These are phyloP conservation scores for Brachionus manjavacas DNA, from an alignment of 1,140 invertebrate species.

Conservation along the genomic window DNA sequence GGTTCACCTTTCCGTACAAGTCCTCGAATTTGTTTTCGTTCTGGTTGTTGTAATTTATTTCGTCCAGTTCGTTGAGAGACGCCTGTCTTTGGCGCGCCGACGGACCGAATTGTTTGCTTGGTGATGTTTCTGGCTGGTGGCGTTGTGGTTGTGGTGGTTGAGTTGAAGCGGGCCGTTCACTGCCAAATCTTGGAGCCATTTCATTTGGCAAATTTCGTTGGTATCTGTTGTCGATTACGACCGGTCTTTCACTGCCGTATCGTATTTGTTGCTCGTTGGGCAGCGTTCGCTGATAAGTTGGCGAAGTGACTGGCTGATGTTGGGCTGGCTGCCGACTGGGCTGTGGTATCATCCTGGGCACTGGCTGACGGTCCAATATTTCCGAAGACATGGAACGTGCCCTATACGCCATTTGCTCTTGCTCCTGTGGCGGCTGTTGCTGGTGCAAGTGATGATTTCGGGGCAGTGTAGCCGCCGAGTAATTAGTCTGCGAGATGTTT, in stretches of 20 bases:
- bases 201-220: conserved; percentile 25
- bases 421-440: not conserved
- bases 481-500: not conserved
- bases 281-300: not conserved
- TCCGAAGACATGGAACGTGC: conserved; percentile 12
- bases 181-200: not conserved
- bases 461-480: conserved; percentile 1
- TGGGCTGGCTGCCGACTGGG: not conserved
- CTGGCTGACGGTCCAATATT: not conserved
- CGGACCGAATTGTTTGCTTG: not conserved
- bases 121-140: not conserved
- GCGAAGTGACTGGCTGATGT: not conserved
- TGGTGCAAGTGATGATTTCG: conserved; percentile 41
- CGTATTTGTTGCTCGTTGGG: conserved; percentile 31
- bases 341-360: not conserved
- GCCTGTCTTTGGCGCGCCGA: not conserved
- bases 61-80: conserved; percentile 8
- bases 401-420: not conserved
- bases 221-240: not conserved
- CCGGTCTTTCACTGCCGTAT: conserved; percentile 19
- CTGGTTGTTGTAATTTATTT: conserved; percentile 22
- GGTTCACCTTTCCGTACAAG: conserved; percentile 16
- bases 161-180: conserved; percentile 10
- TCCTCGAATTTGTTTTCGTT: conserved; percentile 1
- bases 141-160: not conserved